A percentile compares a stretch with the other conserved stretches of the same genome.
phyloP scores from a whole-genome alignment of 2,888 invertebrate species.

The Agapostemon virescens region DNA sequence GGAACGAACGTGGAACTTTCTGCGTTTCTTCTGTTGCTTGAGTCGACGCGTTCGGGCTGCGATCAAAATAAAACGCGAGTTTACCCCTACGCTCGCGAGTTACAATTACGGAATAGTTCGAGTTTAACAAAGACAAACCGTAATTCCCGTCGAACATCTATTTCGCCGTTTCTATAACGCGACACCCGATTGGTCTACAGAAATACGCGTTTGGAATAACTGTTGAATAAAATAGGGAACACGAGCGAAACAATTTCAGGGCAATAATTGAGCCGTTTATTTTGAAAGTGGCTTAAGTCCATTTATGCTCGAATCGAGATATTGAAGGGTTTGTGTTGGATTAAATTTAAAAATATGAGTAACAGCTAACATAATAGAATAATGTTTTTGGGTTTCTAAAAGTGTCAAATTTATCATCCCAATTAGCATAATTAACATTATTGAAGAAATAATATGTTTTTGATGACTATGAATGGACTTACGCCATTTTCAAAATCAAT shows the following conservation, averaged over 20 bases:
- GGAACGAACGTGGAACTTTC: not conserved
- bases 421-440: too few relatives aligned
- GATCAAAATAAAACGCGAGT: not conserved
- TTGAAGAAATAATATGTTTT: too few relatives aligned
- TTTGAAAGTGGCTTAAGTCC: too few relatives aligned
- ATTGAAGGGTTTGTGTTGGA: too few relatives aligned
- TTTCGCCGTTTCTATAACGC: not conserved
- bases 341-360: too few relatives aligned
- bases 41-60: not conserved
- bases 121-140: not conserved
- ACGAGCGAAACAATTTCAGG: not conserved
- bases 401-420: too few relatives aligned
- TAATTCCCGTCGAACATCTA: not conserved
- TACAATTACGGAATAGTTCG: not conserved
- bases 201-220: not conserved
- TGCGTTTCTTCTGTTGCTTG: not conserved
- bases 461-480: too few relatives aligned
- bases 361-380: too few relatives aligned
- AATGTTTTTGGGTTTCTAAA: too few relatives aligned
- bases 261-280: not conserved
- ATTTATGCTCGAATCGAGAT: too few relatives aligned
- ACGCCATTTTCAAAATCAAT: too few relatives aligned
- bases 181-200: not conserved
- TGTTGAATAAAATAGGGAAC: not conserved
- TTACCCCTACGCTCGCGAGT: not conserved